Conservation (phyloP, 2,888 invertebrate genomes). For the Leptinotarsa peninsularis region DNA sequence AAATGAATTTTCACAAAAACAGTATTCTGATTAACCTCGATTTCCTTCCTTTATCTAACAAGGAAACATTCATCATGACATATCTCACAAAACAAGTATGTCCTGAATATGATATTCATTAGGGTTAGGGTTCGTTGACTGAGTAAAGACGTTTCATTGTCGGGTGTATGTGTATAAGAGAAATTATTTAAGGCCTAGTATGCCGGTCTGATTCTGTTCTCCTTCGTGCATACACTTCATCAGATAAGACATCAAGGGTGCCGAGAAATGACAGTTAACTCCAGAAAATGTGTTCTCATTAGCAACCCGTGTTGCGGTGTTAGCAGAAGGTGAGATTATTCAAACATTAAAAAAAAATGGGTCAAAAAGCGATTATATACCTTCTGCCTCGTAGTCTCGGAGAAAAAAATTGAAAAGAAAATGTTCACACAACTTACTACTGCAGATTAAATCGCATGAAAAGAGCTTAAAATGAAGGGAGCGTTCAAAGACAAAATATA, state of each 20-base stretch:
- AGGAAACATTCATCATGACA: not conserved
- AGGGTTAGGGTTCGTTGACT: conserved; percentile 8
- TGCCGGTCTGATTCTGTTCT: conserved; percentile 6
- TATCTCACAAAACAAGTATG: not conserved
- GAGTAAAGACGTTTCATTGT: not conserved
- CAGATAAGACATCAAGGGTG: conserved; percentile 1
- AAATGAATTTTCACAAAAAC: not conserved
- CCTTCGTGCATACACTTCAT: not conserved
- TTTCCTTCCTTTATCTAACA: not conserved
- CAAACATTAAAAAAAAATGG: no score
- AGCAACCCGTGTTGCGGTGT: not conserved
- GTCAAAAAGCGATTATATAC: no score
- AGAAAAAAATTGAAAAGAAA: no score
- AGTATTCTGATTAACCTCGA: not conserved
- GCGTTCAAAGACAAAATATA: no score
- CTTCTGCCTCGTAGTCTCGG: no score
- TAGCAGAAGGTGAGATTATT: not conserved
- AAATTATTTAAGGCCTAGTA: not conserved
- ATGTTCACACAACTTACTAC: no score
- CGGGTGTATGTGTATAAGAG: not conserved
- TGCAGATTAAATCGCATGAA: no score
- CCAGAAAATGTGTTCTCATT: conserved; percentile 9
- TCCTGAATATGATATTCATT: not conserved
- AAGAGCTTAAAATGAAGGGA: no score
- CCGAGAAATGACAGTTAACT: conserved; percentile 7